These are phyloP conservation scores for Bothrops jararaca DNA, from an alignment of 2,113 vertebrate species.

Conservation along the genomic window DNA sequence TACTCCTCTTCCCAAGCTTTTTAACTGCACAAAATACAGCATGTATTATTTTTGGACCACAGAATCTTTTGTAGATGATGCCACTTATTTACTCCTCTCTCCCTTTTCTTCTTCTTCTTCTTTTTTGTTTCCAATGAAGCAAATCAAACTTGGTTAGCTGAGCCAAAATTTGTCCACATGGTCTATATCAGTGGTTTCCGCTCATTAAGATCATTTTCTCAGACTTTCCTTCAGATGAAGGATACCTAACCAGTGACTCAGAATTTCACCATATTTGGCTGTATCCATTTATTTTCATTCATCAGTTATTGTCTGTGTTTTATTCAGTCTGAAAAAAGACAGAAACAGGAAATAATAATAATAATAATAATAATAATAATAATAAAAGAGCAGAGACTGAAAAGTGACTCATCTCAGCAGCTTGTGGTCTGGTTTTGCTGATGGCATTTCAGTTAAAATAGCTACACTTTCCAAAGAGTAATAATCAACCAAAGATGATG, in stretches of 20 bases:
- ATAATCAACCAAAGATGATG: constrained; percentile 34
- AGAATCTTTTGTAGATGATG: background rate
- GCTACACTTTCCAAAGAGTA: constrained; percentile 47
- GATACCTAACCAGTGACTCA: constrained; percentile 57
- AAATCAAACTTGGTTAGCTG: constrained; percentile 7
- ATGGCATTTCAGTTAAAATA: constrained; percentile 50
- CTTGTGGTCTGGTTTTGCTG: constrained; percentile 56
- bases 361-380: background rate
- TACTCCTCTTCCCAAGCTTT: constrained; percentile 16
- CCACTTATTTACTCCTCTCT: background rate
- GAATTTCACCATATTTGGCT: constrained; percentile 58
- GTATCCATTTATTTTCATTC: constrained; percentile 52
- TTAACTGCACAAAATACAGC: constrained; percentile 3
- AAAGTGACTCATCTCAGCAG: constrained; percentile 57
- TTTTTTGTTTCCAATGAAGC: constrained; percentile 8
- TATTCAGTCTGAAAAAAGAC: constrained; percentile 43
- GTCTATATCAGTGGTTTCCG: constrained; percentile 35
- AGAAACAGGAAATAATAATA: background rate
- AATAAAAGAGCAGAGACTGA: constrained; percentile 51
- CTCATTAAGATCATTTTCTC: constrained; percentile 33
- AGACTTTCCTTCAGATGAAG: constrained; percentile 36
- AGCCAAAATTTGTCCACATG: background rate
- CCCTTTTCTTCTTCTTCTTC: background rate
- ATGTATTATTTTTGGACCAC: background rate
- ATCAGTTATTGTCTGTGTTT: constrained; percentile 50